Base-by-base conservation (phyloP, 2,888 invertebrate species). In the Endotricha flammealis region DNA sequence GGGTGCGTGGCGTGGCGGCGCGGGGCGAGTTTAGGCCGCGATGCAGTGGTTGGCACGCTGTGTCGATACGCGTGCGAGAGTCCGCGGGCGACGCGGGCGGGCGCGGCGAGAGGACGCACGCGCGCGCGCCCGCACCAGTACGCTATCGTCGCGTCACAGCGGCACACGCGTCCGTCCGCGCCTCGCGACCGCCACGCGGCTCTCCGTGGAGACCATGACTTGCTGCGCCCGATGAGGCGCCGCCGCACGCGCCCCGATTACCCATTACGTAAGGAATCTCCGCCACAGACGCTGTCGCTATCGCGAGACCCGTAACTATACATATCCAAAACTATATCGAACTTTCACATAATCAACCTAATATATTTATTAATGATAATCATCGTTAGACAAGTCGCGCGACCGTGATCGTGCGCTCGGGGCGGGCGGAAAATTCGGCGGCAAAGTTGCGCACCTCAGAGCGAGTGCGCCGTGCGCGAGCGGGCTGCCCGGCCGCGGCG, bases 21-120 rank as follows among this genome's bases (percentile, higher is more conserved):
- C 48, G 50, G 50, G 57, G 50, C 46, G 55, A 46, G 53, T 46
- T n/a, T 53, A 52, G 41, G 52, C 51, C 56, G 65, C 68, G 77
- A 65, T 79, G 81, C 81, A 77, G 81, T 68, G 75, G 74, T 69
- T 61, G 73, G 67, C 67, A 66, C 66, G 64, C 67, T 74, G 74
- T 81, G 78, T 79, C 81, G 68, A 80, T 80, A 80, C 71, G 76
- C 67, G 73, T 67, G 68, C 66, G 65, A 48, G 44, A 46, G 53
- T 48, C 40, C 29, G 46, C 42, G 56, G 48, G 57, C 42, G 53
- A 53, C 50, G 44, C 29, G 58, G 57, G 50, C 45, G 61, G 57
- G 64, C 55, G 61, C 57, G 59, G 64, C 46, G 49, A 46, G 50
- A 45, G 57, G 53, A 20, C 20, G 20, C 20, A 57, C 66, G 65